phyloP scores from a whole-genome alignment of 2,888 invertebrate species.

The Ecdyonurus torrentis region DNA sequence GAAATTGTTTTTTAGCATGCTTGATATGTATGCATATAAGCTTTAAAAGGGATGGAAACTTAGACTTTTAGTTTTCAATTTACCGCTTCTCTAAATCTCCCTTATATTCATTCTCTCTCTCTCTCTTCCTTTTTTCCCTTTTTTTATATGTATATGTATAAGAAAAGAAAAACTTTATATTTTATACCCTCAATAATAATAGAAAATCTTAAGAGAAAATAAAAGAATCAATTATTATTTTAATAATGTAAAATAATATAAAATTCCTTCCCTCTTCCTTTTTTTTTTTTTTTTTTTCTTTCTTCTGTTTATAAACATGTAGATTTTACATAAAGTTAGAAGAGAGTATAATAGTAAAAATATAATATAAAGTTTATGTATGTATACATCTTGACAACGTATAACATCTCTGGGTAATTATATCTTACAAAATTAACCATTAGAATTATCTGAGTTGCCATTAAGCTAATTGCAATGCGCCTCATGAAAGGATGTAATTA shows the following conservation, averaged over 20 bases:
- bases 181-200: neutral
- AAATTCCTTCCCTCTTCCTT: no score
- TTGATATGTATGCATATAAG: neutral
- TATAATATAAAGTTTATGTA: no score
- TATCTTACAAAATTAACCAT: constrained; percentile 2
- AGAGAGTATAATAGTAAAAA: neutral
- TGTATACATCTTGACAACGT: no score
- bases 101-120: no score
- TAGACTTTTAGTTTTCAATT: neutral
- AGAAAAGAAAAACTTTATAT: neutral
- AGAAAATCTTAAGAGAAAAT: neutral
- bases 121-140: no score
- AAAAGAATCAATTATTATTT: constrained; percentile 1
- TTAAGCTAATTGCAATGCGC: constrained; percentile 1
- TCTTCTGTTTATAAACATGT: no score
- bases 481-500: neutral
- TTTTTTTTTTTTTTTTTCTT: no score
- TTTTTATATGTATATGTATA: no score
- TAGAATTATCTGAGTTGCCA: neutral
- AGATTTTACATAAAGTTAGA: no score
- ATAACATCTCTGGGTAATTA: no score
- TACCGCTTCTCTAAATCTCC: constrained; percentile 1
- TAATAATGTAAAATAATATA: neutral
- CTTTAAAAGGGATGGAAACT: neutral
- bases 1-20: constrained; percentile 7